phyloP scores from a whole-genome alignment of 2,888 invertebrate species.

The Biston stratarius region DNA sequence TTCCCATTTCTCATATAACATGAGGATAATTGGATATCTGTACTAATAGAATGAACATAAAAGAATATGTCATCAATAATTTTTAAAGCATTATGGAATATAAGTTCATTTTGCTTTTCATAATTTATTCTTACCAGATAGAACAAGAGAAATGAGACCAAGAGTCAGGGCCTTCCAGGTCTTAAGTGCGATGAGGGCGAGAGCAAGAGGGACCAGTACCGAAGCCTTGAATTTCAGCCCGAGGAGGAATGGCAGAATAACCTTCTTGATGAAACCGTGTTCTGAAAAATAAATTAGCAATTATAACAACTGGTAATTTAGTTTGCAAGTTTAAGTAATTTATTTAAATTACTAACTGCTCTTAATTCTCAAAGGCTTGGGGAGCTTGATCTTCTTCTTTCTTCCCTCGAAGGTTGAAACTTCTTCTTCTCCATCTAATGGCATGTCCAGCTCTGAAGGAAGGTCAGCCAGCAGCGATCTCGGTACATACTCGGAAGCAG shows the following conservation, averaged over 20 bases:
- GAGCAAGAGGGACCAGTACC: constrained; percentile 92
- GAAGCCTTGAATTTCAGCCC: constrained; percentile 95
- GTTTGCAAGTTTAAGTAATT: not conserved
- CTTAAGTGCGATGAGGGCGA: constrained; percentile 94
- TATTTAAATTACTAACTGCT: constrained; percentile 65
- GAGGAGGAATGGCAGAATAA: constrained; percentile 93
- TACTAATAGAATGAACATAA: no score
- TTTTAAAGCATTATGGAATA: no score
- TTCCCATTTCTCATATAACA: no score
- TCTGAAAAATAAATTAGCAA: constrained; percentile 82
- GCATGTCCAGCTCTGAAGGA: constrained; percentile 89
- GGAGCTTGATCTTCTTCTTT: constrained; percentile 83
- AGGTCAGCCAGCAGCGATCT: constrained; percentile 88
- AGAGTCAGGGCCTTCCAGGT: constrained; percentile 96
- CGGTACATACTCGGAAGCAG: constrained; percentile 87
- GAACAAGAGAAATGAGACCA: constrained; percentile 93
- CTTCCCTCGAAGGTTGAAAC: constrained; percentile 79
- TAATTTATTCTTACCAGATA: constrained; percentile 87
- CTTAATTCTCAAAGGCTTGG: constrained; percentile 83
- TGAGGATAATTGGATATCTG: no score
- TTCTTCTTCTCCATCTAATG: constrained; percentile 87
- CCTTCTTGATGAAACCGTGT: constrained; percentile 93
- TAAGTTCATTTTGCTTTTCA: not conserved
- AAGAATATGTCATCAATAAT: no score
- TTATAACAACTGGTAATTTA: constrained; percentile 9